These are phyloP conservation scores for Catalaphyllia jardinei DNA, from an alignment of 64 coral and sea anemone genomes.

Conservation along the genomic window DNA sequence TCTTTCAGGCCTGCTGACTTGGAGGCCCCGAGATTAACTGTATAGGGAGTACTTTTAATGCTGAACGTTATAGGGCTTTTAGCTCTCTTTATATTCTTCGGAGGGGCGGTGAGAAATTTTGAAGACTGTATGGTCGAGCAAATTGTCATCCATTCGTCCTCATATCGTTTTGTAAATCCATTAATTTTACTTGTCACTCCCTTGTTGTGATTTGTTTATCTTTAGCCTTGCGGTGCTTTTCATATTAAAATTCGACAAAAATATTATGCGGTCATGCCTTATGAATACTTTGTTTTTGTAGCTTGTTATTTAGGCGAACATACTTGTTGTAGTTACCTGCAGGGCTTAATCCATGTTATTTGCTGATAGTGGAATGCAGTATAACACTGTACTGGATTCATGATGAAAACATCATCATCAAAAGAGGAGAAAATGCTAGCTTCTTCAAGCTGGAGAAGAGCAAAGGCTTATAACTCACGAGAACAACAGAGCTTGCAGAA, in stretches of 20 bases:
- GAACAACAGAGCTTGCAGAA: background rate
- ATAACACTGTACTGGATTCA: background rate
- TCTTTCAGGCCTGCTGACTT: too few relatives aligned
- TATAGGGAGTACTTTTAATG: too few relatives aligned
- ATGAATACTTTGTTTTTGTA: background rate
- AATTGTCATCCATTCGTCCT: too few relatives aligned
- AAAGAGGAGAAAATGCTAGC: background rate
- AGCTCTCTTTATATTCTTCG: too few relatives aligned
- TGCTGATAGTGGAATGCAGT: background rate
- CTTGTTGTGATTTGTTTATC: background rate
- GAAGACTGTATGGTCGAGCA: too few relatives aligned
- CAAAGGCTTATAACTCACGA: background rate
- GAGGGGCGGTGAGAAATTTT: too few relatives aligned
- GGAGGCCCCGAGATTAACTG: too few relatives aligned
- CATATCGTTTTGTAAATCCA: background rate
- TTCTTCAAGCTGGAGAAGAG: conserved; percentile 1
- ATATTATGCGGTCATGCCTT: background rate
- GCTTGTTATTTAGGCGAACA: background rate
- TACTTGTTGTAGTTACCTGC: background rate
- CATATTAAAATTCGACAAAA: background rate
- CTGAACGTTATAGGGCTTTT: too few relatives aligned
- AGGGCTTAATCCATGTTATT: background rate
- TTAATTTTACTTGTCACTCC: background rate
- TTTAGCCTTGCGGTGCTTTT: background rate
- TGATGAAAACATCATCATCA: background rate